A percentile compares a stretch with the other conserved stretches of the same genome.
phyloP scores from a whole-genome alignment of 2,113 vertebrate species.

The Rhinoderma darwinii region DNA sequence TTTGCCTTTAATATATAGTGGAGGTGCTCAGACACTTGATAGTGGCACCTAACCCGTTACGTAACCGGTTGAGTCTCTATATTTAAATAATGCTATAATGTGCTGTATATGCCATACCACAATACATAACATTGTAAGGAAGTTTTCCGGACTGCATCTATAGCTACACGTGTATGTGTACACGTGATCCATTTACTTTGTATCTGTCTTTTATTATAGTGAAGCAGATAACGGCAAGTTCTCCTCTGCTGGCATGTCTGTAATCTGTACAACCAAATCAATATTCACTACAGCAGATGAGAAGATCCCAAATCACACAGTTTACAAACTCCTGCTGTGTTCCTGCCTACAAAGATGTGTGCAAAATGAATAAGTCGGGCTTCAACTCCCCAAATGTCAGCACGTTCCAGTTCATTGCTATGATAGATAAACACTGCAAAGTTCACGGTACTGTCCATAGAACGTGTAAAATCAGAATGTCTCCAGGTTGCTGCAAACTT shows the following conservation, averaged over 20 bases:
- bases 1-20: too few species aligned
- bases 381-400: conserved; percentile 48
- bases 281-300: conserved; percentile 39
- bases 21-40: too few species aligned
- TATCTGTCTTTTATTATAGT: not conserved
- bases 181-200: not conserved
- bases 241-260: not conserved
- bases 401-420: conserved; percentile 50
- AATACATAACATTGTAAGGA: not conserved
- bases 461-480: not conserved
- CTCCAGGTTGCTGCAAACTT: not conserved
- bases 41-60: too few species aligned
- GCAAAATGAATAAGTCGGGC: conserved; percentile 42
- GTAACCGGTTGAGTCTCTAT: too few species aligned
- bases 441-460: conserved; percentile 23
- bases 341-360: conserved; percentile 16
- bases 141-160: not conserved
- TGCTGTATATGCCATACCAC: not conserved
- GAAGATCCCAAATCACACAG: conserved; percentile 44
- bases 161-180: too few species aligned
- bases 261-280: conserved; percentile 38
- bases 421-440: conserved; percentile 47
- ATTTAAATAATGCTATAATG: too few species aligned
- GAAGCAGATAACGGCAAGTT: not conserved
- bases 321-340: conserved; percentile 45